Evolutionary conservation across 2,888 invertebrate genomes (phyloP), one percentile per base, ranked within the genome.

Genomic region (Ophraella communa): DNA sequence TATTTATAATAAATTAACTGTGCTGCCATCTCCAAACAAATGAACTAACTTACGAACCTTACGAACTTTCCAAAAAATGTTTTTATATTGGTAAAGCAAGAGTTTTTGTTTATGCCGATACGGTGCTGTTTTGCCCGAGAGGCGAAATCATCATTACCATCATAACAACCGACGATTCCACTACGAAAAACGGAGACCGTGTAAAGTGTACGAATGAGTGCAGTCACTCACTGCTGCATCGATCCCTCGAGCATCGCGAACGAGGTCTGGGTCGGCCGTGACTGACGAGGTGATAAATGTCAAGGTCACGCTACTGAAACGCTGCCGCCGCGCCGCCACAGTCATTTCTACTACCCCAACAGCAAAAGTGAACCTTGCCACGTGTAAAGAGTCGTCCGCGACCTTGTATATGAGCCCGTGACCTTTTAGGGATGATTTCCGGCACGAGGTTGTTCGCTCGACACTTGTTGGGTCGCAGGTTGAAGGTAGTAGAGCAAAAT

Each of bases 201-300:
- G 49, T 49, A n/a, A 10, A 58, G 63, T 42, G 62, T 61, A 58
- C 62, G 53, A 45, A 35, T 44, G 63, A 68, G 62, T 68, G 68
- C 68, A 68, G 58, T 65, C 65, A 51, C 62, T 64, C 63, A 64
- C 27, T 30, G 57, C 57, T 62, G 49, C 55, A 62, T 62, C 55
- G 62, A 62, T 62, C 56, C 55, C 49, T 24, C 24, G 47, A 54
- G 47, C 47, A 55, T 47, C 54, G 55, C 39, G 47, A 39, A 47
- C 30, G 42, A 42, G 54, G 55, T 55, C 49, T 55, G 54, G 64
- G 54, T 59, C 59, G 64, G 17, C 59, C 52, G 57, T 35, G 54
- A 35, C 47, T 47, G n/a, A 17, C 21, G 45, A 10, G 24, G 49
- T 27, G 49, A 51, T 44, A 27, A 30, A 55, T 62, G 62, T 62